Percentiles rank a stretch among this genome's conserved stretches.
phyloP scores from a whole-genome alignment of 2,113 vertebrate genomes.

The Muntiacus muntjak region DNA sequence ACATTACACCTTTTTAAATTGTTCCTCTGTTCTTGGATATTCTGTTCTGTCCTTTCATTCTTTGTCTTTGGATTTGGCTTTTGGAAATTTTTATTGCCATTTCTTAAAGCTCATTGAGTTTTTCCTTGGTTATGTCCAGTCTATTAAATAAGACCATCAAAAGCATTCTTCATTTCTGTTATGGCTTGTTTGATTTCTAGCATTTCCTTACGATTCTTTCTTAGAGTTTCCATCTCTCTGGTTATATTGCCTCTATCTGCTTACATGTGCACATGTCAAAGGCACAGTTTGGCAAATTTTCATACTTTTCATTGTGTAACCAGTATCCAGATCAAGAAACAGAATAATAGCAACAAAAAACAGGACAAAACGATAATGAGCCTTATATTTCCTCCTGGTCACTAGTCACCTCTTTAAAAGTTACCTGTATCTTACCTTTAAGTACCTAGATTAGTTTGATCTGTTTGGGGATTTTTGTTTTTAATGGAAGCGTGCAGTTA shows the following conservation, averaged over 20 bases:
- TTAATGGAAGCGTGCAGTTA: neutral
- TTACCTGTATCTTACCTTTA: neutral
- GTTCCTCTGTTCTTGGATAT: neutral
- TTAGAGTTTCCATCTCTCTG: neutral
- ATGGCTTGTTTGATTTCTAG: neutral
- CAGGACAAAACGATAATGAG: neutral
- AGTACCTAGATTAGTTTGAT: neutral
- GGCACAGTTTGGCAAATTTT: neutral
- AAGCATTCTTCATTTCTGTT: neutral
- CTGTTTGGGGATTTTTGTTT: neutral
- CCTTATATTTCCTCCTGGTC: neutral
- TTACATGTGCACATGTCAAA: neutral
- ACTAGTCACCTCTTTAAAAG: neutral
- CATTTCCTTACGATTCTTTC: neutral
- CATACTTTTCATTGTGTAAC: neutral
- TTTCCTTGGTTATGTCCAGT: neutral
- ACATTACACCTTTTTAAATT: neutral
- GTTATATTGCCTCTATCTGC: neutral
- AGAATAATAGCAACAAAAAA: neutral
- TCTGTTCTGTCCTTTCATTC: neutral
- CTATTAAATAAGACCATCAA: neutral
- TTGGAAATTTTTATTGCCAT: neutral
- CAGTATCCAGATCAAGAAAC: neutral
- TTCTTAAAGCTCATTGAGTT: neutral
- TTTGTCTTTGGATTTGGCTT: neutral